Base-by-base conservation (phyloP, 2,888 invertebrate genomes). In the Acholoe squamosa region DNA sequence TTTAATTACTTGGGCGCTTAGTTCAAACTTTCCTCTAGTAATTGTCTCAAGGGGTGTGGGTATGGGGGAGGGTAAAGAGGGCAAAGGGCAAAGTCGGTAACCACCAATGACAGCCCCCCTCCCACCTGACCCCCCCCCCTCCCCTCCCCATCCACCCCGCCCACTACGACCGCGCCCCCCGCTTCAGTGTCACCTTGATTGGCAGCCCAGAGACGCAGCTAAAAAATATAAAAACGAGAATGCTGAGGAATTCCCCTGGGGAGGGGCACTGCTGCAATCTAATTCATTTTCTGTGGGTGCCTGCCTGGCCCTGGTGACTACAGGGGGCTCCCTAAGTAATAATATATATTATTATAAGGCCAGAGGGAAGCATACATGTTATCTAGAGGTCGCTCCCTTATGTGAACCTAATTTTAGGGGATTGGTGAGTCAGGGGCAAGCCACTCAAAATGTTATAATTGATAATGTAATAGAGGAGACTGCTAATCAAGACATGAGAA, bases 31-130 rank as follows among this genome's bases (percentile, higher is more conserved):
- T 34, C 43, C 54, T 33, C 86, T 54, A 25, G 86, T 86, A 86
- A 86, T 86, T 86, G 86, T 86, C 56, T 56, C 56, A 25, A n/a
- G 86, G 84, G 86, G n/a, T n/a, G n/a, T n/a, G n/a, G n/a, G n/a
- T n/a, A n/a, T n/a, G n/a, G 54, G 54, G 25, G 33, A 54, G 33
- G 54, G 71, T 71, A 71, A 14, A 16, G 14, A 25, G 71, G 71
- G 61, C n/a, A 61, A 14, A 61, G 71, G 71, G 80, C 34, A 43
- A 34, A 43, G 80, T 80, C 80, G 34, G 80, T 16, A 33, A 34
- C 80, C 80, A 22, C 34, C 80, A 43, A 22, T 43, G 33, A n/a
- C 80, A 80, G 80, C 43, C 12, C 80, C 43, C 80, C 34, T 14
- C 16, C 25, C 16, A 0, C n/a, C 25, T 25, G 10, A 5, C 3